A percentile compares a stretch with the other conserved stretches of the same genome.
Evolutionary conservation across 1,140 invertebrate species (phyloP).

Genomic region (Scaptomyza hsui): DNA sequence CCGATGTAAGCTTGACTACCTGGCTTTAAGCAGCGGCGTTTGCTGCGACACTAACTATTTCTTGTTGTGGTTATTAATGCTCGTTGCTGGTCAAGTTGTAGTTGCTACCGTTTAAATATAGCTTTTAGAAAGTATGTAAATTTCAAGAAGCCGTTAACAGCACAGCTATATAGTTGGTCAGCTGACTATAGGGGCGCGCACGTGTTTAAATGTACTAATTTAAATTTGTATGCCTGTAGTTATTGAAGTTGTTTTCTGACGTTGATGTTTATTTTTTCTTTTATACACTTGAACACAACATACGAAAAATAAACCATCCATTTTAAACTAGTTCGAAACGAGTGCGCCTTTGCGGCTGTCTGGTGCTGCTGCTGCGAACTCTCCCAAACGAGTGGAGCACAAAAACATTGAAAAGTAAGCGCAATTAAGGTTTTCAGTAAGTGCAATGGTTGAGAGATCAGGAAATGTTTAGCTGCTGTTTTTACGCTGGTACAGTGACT

Average conservation of each 20-base stretch:
- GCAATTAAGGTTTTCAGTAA: slow-evolving; percentile 2
- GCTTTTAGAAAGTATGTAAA: slow-evolving; percentile 81
- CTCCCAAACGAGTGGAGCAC: slow-evolving; percentile 21
- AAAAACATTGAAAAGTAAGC: slow-evolving; percentile 3
- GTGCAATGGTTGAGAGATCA: no score
- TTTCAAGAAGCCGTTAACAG: slow-evolving; percentile 80
- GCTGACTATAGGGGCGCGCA: not conserved
- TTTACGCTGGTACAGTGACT: slow-evolving; percentile 9
- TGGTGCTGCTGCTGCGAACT: slow-evolving; percentile 31
- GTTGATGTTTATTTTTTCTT: slow-evolving; percentile 16
- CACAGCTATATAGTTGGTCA: slow-evolving; percentile 28
- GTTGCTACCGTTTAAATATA: slow-evolving; percentile 52
- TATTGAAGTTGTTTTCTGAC: not conserved
- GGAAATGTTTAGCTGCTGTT: slow-evolving; percentile 13
- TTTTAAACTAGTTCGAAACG: no score
- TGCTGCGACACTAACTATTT: slow-evolving; percentile 40
- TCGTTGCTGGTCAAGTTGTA: slow-evolving; percentile 39
- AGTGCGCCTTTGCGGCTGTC: slow-evolving; percentile 78
- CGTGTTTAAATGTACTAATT: slow-evolving; percentile 15
- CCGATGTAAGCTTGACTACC: slow-evolving; percentile 28
- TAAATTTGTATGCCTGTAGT: slow-evolving; percentile 26
- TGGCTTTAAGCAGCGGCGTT: slow-evolving; percentile 26
- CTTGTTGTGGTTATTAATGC: slow-evolving; percentile 23
- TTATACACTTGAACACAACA: slow-evolving; percentile 43
- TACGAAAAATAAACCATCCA: slow-evolving; percentile 64